Base-by-base conservation (phyloP, 2,888 invertebrate genomes). In the Phytoseiulus persimilis region DNA sequence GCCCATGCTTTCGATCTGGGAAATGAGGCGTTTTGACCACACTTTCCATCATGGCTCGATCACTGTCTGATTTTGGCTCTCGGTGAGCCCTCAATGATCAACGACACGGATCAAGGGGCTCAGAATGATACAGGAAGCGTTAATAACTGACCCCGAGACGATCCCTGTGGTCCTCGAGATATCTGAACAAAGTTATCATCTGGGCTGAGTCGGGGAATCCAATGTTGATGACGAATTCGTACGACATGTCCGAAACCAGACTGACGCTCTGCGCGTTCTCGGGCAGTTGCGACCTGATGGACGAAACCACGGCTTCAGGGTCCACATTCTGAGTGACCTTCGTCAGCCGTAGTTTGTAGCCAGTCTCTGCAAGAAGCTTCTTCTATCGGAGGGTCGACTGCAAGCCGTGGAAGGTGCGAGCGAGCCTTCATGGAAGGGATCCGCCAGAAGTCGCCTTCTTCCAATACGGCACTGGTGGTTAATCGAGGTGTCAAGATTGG, bases 1-100 rank as follows among this genome's bases (percentile, higher is more conserved):
- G 0, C 96, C 96, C 83, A 83, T 32, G 33, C 83, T 83, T 31
- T 31, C 33, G 33, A 83, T 83, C 83, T 83, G 83, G 93, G 92
- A 39, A 39, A 39, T 39, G 39, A n/a, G n/a, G n/a, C n/a, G n/a
- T n/a, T n/a, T n/a, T n/a, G n/a, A n/a, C n/a, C n/a, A n/a, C n/a
- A n/a, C n/a, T n/a, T n/a, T 39, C 39, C 9, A 39, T 39, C 39
- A 39, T 39, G 5, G 9, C 39, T 39, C n/a, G n/a, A n/a, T n/a
- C n/a, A n/a, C n/a, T n/a, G n/a, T n/a, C n/a, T n/a, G n/a, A n/a
- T 39, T 39, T 39, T 39, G 39, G 9, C 9, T 39, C 9, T 39
- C 39, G 39, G 39, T n/a, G n/a, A n/a, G n/a, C n/a, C n/a, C n/a
- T n/a, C n/a, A n/a, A n/a, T n/a, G n/a, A n/a, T n/a, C n/a, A n/a